A percentile compares a stretch with the other conserved stretches of the same genome.
phyloP scores from a whole-genome alignment of 2,797 vertebrate genomes.

The Oryzias sinensis region DNA sequence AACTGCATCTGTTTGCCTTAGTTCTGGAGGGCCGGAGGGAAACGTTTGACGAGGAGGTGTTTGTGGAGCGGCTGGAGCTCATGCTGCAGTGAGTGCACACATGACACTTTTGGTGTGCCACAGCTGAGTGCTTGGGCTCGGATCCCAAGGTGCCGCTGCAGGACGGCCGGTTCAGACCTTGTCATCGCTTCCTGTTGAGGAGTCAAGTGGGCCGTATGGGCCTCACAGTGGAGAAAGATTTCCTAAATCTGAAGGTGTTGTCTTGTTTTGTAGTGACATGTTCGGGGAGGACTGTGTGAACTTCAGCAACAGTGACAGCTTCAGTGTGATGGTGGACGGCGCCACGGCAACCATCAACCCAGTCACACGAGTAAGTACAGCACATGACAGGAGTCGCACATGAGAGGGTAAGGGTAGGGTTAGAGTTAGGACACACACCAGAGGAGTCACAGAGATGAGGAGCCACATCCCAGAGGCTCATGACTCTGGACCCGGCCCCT shows the following conservation, averaged over 20 bases:
- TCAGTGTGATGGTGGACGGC: constrained; percentile 87
- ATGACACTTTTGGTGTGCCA: neutral
- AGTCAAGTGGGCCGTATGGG: too few species aligned
- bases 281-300: constrained; percentile 91
- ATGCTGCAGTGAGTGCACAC: constrained; percentile 88
- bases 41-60: constrained; percentile 81
- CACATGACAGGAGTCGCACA: neutral
- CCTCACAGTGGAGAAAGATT: too few species aligned
- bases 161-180: too few species aligned
- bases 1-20: constrained; percentile 6
- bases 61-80: constrained; percentile 85
- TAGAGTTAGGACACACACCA: neutral
- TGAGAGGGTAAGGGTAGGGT: neutral
- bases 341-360: constrained; percentile 82
- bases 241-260: too few species aligned
- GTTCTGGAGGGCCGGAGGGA: constrained; percentile 77
- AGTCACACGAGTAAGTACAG: constrained; percentile 69
- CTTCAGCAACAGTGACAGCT: constrained; percentile 74
- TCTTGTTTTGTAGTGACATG: constrained; percentile 82
- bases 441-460: neutral
- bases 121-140: too few species aligned
- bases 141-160: too few species aligned
- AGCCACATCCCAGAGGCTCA: neutral
- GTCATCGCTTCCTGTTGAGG: too few species aligned
- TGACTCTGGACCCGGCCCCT: neutral